Evolutionary conservation across 1,140 invertebrate species (phyloP), one percentile per base, ranked within the genome.

Genomic region (Caerostris extrusa): DNA sequence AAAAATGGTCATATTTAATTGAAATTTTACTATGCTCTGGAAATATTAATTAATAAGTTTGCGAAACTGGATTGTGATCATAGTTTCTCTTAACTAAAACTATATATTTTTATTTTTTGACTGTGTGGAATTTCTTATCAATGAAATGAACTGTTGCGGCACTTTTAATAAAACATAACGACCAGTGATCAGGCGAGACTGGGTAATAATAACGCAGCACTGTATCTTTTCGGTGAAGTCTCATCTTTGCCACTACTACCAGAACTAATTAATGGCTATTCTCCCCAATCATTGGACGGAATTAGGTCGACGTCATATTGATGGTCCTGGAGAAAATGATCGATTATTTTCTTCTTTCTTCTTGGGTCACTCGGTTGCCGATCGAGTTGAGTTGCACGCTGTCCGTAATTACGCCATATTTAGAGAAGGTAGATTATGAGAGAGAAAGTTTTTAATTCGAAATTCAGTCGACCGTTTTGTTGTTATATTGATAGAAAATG

Each of bases 241-340:
- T 77, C 88, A 77, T 77, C 88, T 77, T 14, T 58, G 64, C 64
- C 67, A 69, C 58, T 57, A 77, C 53, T 57, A 77, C 14, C 67
- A 90, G 88, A 58, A 90, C 88, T 90, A 90, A 90, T 90, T 90
- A 90, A 90, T 90, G 88, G 67, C 55, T 90, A 53, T 90, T 90
- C 88, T 77, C 58, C 61, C 86, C 86, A 88, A 88, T 88, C 86
- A 88, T 88, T 56, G 88, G 88, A 57, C 55, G 61, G 60, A 88
- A 67, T 53, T 88, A 64, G 86, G 86, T 88, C 86, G 86, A 88
- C 86, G 86, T 88, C 86, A 88, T 88, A 88, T 88, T 88, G 88
- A 90, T 90, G 88, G 58, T 71, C 67, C 53, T 90, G 67, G 88
- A 71, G 88, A 77, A 77, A 90, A 57, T 90, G 69, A 90, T 90